Base-by-base conservation (phyloP, 92 coral and sea anemone species). In the Scolanthus callimorphus region DNA sequence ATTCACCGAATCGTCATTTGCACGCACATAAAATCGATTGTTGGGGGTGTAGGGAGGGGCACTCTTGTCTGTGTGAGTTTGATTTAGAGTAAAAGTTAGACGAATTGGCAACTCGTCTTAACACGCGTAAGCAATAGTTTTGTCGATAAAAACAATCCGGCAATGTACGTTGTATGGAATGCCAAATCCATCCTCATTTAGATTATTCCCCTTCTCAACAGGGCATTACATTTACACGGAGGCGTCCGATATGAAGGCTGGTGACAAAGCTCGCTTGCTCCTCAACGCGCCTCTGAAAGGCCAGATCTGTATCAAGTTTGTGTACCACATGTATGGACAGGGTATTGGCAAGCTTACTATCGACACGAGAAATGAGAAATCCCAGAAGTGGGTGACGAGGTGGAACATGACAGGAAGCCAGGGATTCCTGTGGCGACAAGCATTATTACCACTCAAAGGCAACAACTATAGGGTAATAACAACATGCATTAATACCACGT, bases 321-420 rank as follows among this genome's bases (percentile, higher is more conserved):
- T 31, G 49, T 74, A 74, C 59, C 73, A 74, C 38, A 74, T 74
- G 81, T 49, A 39, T 13, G 82, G 82, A 17, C 49, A 47, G 25
- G 82, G 67, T 4, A 59, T 76, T 34, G 82, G 82, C 27, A 65
- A 62, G 9, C 68, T 76, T 22, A 67, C 46, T 31, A 63, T 76
- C 0, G 62, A 65, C 17, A 9, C 45, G 8, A 56, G 51, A 17
- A 55, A 68, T n/a, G 57, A 55, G 4, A 57, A 55, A 11, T 24
- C 60, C 11, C 69, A 30, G 28, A 49, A 22, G 24, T 68, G 75
- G 75, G 57, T 55, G 8, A 57, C 65, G 22, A 19, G 60, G 15
- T 76, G 82, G 82, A 29, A 49, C 39, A 26, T 37, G 52, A 23
- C 57, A 11, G 82, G 82, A 15, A 54, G 59, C 48, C 74, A 66